Percentiles rank a stretch among this genome's conserved stretches.
Evolutionary conservation across 2,888 invertebrate genomes (phyloP).

Genomic region (Callyntrura sp.): DNA sequence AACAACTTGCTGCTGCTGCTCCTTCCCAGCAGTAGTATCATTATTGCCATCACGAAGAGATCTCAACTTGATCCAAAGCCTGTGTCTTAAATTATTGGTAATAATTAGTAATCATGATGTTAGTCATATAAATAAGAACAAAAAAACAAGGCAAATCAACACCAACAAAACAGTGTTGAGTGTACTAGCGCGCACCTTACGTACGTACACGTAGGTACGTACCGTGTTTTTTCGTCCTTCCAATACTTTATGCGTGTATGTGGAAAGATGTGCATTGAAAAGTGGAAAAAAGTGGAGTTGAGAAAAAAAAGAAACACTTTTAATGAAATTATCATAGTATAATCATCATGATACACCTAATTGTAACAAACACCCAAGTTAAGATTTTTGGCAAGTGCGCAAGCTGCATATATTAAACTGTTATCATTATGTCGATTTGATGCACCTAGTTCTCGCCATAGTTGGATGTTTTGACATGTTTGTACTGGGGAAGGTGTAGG

Average conservation of each 20-base stretch:
- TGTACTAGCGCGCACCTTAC: slow-evolving; percentile 33
- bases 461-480: background rate
- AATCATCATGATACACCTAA: slow-evolving; percentile 33
- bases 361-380: slow-evolving; percentile 37
- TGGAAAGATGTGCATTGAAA: slow-evolving; percentile 1
- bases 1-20: background rate
- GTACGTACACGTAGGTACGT: too few relatives aligned
- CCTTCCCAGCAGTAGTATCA: background rate
- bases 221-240: background rate
- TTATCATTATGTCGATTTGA: slow-evolving; percentile 28
- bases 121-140: slow-evolving; percentile 39
- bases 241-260: background rate
- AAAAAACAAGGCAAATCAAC: slow-evolving; percentile 17
- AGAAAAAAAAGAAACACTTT: slow-evolving; percentile 7
- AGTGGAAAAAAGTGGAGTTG: background rate
- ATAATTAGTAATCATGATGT: slow-evolving; percentile 52
- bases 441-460: slow-evolving; percentile 23
- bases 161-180: too few relatives aligned
- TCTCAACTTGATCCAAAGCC: slow-evolving; percentile 29
- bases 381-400: slow-evolving; percentile 36
- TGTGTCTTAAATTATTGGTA: slow-evolving; percentile 50
- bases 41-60: slow-evolving; percentile 1
- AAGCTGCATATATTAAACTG: slow-evolving; percentile 27
- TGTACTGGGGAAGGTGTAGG: background rate
- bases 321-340: slow-evolving; percentile 48